Evolutionary conservation across 2,888 invertebrate species (phyloP), one percentile per base, ranked within the genome.

Genomic region (Dryomyza anilis): DNA sequence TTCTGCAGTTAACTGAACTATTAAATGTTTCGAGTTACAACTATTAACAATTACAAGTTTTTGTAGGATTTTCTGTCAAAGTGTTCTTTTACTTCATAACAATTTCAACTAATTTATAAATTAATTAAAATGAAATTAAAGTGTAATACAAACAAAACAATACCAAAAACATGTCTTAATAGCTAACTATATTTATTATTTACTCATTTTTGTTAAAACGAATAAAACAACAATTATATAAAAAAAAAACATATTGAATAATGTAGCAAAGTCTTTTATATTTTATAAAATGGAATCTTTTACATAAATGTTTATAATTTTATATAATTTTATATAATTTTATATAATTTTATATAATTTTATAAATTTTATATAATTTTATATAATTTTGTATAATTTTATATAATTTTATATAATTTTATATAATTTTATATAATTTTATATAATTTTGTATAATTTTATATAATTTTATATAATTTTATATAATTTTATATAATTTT

Each of bases 171-270:
- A 55, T 55, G 55, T 55, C 55, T 33, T 36, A 55, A 55, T 8
- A 23, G 21, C 36, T 23, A 55, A 55, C 55, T 55, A 55, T n/a
- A n/a, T 55, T 55, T 55, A 55, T 55, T 36, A 55, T 55, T 55
- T 55, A 55, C 55, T 36, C 55, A 33, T 36, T 55, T 55, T 55
- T 55, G 55, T 55, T 55, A 33, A 63, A 25, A 65, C 14, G 14
- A 56, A 60, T 64, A 67, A 7, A 14, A 25, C 19, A 27, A 36
- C 29, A 55, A n/a, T 55, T 55, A 63, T 50, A 63, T 50, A 25
- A 63, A 43, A 66, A 46, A 48, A 58, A 3, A 21, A 43, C n/a
- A 27, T n/a, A 19, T 46, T 19, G 53, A 16, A 39, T 25, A 57
- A 29, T 50, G 3, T 48, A 12, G 10, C 21, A 36, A 27, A 10